These are phyloP conservation scores for Amazona guildingii DNA, from an alignment of 2,113 vertebrate species.

Conservation along the genomic window DNA sequence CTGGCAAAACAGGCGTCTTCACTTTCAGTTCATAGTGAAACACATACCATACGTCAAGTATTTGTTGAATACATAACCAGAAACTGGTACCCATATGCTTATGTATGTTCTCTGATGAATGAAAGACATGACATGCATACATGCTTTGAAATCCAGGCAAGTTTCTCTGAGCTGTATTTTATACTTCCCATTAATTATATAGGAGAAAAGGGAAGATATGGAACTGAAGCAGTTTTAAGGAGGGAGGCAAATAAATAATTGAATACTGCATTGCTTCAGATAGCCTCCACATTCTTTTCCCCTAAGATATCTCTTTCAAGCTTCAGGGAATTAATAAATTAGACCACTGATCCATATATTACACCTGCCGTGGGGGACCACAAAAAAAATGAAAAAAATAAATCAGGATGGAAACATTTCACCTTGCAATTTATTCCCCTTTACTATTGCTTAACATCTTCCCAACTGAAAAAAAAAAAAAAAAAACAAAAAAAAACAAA, in stretches of 20 bases:
- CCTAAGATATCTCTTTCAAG: constrained; percentile 38
- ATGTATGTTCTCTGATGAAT: background rate
- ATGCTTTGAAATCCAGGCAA: background rate
- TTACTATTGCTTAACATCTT: background rate
- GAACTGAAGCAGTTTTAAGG: constrained; percentile 45
- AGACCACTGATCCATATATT: constrained; percentile 31
- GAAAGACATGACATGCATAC: background rate
- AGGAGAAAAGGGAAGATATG: constrained; percentile 44
- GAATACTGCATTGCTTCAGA: constrained; percentile 35
- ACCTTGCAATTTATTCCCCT: background rate
- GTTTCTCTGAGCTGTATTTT: constrained; percentile 9
- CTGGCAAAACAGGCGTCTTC: background rate
- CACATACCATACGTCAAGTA: background rate
- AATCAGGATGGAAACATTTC: background rate
- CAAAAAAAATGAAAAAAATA: background rate
- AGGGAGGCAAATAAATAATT: constrained; percentile 63
- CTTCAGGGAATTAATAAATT: constrained; percentile 59
- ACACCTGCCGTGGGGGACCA: constrained; percentile 6
- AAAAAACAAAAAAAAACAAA: background rate
- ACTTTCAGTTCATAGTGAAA: background rate
- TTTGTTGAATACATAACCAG: background rate
- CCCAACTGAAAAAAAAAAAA: background rate
- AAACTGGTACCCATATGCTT: background rate
- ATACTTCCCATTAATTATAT: constrained; percentile 52
- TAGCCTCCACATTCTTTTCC: constrained; percentile 21